Percentiles rank a stretch among this genome's conserved stretches.
Evolutionary conservation across 1,140 invertebrate species (phyloP).

Genomic region (Diorhabda sublineata): DNA sequence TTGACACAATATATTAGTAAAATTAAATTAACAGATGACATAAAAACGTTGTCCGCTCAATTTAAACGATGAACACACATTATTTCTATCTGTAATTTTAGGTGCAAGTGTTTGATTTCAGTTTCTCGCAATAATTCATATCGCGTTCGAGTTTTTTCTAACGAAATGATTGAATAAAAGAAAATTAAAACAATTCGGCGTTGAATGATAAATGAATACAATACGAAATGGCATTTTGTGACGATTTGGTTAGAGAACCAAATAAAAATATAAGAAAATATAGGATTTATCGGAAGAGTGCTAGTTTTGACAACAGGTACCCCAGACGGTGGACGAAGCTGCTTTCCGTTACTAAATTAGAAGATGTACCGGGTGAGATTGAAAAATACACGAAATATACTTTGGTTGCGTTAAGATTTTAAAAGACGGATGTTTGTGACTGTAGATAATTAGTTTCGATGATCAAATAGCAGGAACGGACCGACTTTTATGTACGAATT

Average conservation of each 20-base stretch:
- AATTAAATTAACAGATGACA: no score
- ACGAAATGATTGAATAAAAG: neutral
- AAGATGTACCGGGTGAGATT: conserved; percentile 28
- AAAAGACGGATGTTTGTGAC: no score
- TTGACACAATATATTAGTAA: neutral
- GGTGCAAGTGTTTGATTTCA: no score
- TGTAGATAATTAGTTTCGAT: no score
- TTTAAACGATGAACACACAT: no score
- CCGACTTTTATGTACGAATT: no score
- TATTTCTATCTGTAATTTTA: no score
- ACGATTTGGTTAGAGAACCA: conserved; percentile 30
- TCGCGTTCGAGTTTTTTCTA: no score
- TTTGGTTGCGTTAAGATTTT: no score
- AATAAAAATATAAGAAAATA: conserved; percentile 33
- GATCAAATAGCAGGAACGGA: no score
- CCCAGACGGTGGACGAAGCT: conserved; percentile 28
- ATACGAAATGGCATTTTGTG: conserved; percentile 26
- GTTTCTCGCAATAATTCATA: no score
- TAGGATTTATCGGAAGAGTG: conserved; percentile 21
- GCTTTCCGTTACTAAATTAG: conserved; percentile 31
- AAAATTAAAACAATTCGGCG: neutral
- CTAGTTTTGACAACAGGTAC: conserved; percentile 16
- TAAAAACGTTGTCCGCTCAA: no score
- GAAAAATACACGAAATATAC: neutral
- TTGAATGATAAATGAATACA: conserved; percentile 11